phyloP scores from a whole-genome alignment of 2,113 vertebrate species.

The Chloebia gouldiae region DNA sequence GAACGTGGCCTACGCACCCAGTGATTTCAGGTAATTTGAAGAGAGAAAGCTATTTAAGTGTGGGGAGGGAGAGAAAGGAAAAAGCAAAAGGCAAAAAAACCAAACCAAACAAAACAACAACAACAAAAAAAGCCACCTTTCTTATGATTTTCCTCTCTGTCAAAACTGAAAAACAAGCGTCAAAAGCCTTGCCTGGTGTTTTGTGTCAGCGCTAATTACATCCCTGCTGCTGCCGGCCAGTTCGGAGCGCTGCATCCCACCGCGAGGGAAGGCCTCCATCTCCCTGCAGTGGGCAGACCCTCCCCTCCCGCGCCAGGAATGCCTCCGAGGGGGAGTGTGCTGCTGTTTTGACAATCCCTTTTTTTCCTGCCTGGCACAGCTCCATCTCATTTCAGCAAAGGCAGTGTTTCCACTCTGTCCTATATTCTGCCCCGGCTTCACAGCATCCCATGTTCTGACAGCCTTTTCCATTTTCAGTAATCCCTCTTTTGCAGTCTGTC shows the following conservation, averaged over 20 bases:
- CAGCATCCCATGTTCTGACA: not conserved
- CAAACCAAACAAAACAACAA: not conserved
- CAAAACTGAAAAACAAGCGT: not conserved
- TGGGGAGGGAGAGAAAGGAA: not conserved
- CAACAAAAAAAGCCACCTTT: not conserved
- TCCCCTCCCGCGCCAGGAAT: not conserved
- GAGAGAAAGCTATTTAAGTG: not conserved
- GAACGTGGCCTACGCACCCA: not conserved
- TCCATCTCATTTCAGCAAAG: conserved; percentile 31
- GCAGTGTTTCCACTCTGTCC: not conserved
- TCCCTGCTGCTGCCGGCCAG: not conserved
- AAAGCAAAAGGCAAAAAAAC: not conserved
- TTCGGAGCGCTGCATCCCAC: not conserved
- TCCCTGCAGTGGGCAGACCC: not conserved
- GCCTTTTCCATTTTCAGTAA: not conserved
- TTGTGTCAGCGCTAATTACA: not conserved
- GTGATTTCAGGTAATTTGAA: not conserved
- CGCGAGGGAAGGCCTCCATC: not conserved
- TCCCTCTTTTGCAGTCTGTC: not conserved
- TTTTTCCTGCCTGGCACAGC: conserved; percentile 14
- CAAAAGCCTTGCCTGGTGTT: conserved; percentile 8
- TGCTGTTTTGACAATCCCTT: conserved; percentile 9
- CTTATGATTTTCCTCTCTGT: not conserved
- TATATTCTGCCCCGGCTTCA: not conserved
- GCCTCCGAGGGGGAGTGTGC: not conserved